Percentiles rank a stretch among this genome's conserved stretches.
phyloP scores from a whole-genome alignment of 64 coral and sea anemone genomes.

The Actinia tenebrosa region DNA sequence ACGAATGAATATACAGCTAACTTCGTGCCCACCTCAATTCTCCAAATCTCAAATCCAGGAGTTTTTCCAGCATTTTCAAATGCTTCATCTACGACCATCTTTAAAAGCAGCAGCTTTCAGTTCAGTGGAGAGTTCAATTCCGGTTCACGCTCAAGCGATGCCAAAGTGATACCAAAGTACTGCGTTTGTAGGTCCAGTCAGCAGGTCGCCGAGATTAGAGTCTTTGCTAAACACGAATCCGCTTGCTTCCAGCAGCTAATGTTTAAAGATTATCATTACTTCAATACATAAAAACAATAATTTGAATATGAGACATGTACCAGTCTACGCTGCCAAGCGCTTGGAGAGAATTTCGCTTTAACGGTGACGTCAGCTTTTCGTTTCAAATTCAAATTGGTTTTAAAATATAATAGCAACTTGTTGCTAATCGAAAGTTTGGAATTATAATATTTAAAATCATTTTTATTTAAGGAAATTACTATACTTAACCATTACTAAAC shows the following conservation, averaged over 20 bases:
- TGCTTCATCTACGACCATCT: slow-evolving; percentile 78
- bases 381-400: slow-evolving; percentile 19
- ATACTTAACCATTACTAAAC: neutral
- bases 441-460: neutral
- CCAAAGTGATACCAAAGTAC: neutral
- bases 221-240: neutral
- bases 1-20: neutral
- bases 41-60: slow-evolving; percentile 83
- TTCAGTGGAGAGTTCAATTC: neutral
- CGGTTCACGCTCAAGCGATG: neutral
- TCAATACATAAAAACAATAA: neutral
- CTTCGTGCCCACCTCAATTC: slow-evolving; percentile 67
- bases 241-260: neutral
- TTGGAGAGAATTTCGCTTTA: neutral
- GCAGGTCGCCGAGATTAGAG: neutral
- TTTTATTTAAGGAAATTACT: neutral
- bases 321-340: neutral
- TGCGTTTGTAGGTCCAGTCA: neutral
- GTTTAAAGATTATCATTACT: slow-evolving; percentile 8
- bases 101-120: neutral
- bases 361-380: slow-evolving; percentile 7
- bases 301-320: slow-evolving; percentile 1
- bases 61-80: slow-evolving; percentile 79
- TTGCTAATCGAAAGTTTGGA: neutral
- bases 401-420: neutral